A percentile compares a stretch with the other conserved stretches of the same genome.
Evolutionary conservation across 2,888 invertebrate species (phyloP).

Genomic region (Oscheius onirici): DNA sequence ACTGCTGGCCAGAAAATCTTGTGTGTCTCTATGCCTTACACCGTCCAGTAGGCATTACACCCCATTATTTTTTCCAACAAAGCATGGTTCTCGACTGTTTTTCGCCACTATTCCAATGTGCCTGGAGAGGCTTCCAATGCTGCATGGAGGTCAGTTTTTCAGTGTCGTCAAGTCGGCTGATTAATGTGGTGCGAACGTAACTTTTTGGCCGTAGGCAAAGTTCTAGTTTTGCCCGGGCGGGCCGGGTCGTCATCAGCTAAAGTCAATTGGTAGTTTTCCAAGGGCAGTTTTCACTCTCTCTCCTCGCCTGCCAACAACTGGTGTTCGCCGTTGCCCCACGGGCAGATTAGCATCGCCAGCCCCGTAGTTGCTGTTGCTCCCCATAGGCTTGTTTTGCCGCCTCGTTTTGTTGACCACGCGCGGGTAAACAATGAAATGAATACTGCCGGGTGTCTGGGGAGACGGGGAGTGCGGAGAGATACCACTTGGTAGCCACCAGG

Average conservation of each 20-base stretch:
- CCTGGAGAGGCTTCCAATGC: no score
- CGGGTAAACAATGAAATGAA: slow-evolving; percentile 33
- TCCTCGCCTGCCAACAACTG: slow-evolving; percentile 19
- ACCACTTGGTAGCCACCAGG: slow-evolving; percentile 25
- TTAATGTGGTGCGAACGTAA: slow-evolving; percentile 13
- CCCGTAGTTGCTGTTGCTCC: slow-evolving; percentile 22
- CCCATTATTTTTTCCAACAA: neutral
- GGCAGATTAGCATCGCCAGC: slow-evolving; percentile 28
- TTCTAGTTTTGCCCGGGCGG: slow-evolving; percentile 19
- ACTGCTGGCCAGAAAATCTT: no score
- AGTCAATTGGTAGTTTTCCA: slow-evolving; percentile 12
- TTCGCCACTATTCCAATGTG: neutral
- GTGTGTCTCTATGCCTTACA: no score
- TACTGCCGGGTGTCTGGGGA: slow-evolving; percentile 16
- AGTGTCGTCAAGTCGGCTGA: slow-evolving; percentile 3
- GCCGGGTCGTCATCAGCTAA: neutral
- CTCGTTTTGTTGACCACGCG: slow-evolving; percentile 32
- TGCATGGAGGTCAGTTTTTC: slow-evolving; percentile 6
- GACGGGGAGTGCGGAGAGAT: no score
- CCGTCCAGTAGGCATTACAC: neutral
- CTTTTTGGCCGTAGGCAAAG: neutral
- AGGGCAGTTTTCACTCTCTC: slow-evolving; percentile 28
- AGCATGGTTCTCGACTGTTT: slow-evolving; percentile 9
- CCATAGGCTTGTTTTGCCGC: slow-evolving; percentile 30
- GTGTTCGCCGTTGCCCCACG: slow-evolving; percentile 12